Evolutionary conservation across 1,140 invertebrate species (phyloP).

Genomic region (Drosophila funebris): DNA sequence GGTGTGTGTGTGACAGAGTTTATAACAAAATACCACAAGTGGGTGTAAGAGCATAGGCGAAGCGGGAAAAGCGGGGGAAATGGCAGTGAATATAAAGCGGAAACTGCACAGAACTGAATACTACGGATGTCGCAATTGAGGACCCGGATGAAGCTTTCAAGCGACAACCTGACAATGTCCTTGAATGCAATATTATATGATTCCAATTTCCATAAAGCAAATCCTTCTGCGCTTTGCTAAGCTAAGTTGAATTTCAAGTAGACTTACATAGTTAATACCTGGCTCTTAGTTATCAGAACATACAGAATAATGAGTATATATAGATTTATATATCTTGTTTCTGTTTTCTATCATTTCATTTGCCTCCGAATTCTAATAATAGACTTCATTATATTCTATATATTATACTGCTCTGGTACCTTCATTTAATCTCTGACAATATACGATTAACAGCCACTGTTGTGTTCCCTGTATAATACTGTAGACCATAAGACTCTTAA

Average conservation of each 20-base stretch:
- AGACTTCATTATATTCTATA: no score
- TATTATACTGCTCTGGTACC: no score
- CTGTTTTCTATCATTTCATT: no score
- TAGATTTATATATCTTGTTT: no score
- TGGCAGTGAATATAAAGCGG: no score
- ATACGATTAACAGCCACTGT: not conserved
- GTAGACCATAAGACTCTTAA: conserved; percentile 19
- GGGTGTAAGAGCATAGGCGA: conserved; percentile 15
- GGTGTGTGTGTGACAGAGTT: conserved; percentile 26
- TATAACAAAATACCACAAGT: conserved; percentile 63
- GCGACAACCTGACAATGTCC: conserved; percentile 18
- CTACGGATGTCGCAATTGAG: conserved; percentile 26
- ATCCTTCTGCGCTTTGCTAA: not conserved
- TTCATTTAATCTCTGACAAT: not conserved
- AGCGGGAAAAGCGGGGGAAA: not conserved
- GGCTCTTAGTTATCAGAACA: no score
- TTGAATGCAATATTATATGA: conserved; percentile 26
- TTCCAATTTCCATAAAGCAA: not conserved
- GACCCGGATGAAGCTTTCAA: conserved; percentile 30
- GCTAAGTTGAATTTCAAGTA: not conserved
- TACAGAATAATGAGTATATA: no score
- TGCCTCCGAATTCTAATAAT: no score
- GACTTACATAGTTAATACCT: no score
- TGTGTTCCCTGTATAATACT: not conserved
- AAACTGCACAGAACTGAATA: conserved; percentile 25